Base-by-base conservation (phyloP, 1,140 invertebrate genomes). In the Eciton burchellii region DNA sequence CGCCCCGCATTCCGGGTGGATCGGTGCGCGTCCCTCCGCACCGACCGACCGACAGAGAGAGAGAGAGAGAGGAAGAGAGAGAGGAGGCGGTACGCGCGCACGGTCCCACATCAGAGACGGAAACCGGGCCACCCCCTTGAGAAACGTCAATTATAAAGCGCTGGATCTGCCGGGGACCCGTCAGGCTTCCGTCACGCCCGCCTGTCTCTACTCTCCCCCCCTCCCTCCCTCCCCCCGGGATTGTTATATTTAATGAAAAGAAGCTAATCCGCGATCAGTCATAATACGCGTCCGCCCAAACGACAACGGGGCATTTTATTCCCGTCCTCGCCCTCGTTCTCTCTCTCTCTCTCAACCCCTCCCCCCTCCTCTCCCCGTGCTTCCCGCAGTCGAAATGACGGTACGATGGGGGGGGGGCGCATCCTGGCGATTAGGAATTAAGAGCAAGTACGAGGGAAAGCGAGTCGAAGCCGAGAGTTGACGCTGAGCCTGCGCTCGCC, bases 161-260 rank as follows among this genome's bases (percentile, higher is more conserved):
- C 79, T 56, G 45, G 54, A 60, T 74, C 74, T 84, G 87, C 63
- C 86, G 82, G 76, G 66, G 81, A 82, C 57, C 71, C 76, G 84
- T 89, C 87, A 88, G 54, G 66, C 26, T 45, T 29, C 56, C 65
- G 81, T 88, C 83, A 85, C 56, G 24, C 81, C 81, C 85, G 74
- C 81, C 19, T 16, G n/a, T 45, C n/a, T 60, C 54, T 72, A n/a
- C 74, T 70, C 63, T 59, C 68, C 66, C 68, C 76, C 24, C 43
- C 60, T 70, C 57, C 76, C 16, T 73, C 66, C 68, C 76, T 29
- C 43, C 60, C 74, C 57, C 76, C 16, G 26, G 26, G 41, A 63
- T 76, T 85, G 66, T 84, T 84, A 87, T 76, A 81, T 89, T 91
- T 88, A 88, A 91, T 90, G 88, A 90, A 90, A 90, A 74, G 72